These are phyloP conservation scores for Rhopalosiphum nymphaeae DNA, from an alignment of 2,888 invertebrate species.

Conservation along the genomic window DNA sequence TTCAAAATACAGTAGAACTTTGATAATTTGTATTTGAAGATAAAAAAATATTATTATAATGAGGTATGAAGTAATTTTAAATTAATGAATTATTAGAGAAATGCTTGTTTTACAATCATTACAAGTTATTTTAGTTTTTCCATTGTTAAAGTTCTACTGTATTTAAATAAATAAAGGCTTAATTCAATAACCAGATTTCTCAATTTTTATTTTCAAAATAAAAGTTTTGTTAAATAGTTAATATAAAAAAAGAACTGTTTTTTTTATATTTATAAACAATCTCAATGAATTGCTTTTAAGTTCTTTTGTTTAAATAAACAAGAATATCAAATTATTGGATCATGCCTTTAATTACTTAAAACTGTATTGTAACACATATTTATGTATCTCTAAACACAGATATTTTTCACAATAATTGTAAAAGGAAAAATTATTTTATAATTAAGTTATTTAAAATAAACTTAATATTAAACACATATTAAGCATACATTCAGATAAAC, in stretches of 20 bases:
- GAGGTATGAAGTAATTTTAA: not conserved
- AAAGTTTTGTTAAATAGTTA: no score
- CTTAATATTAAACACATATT: not conserved
- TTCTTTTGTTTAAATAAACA: not conserved
- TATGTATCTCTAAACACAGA: conserved; percentile 5
- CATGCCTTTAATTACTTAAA: not conserved
- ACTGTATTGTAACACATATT: not conserved
- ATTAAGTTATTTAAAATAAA: conserved; percentile 1
- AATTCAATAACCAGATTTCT: not conserved
- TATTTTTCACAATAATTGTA: not conserved
- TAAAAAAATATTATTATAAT: not conserved
- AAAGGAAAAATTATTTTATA: not conserved
- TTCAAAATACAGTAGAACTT: conserved; percentile 11
- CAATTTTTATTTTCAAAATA: not conserved
- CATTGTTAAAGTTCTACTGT: not conserved
- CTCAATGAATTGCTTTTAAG: not conserved
- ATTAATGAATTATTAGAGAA: not conserved
- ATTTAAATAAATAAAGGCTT: conserved; percentile 8
- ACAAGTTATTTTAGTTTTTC: not conserved
- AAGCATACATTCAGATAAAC: conserved; percentile 7
- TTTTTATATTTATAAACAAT: not conserved
- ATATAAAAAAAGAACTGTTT: not conserved
- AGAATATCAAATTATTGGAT: not conserved
- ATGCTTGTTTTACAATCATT: not conserved
- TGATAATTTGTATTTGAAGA: not conserved